Percentiles rank a stretch among this genome's conserved stretches.
Conservation (phyloP, 2,888 invertebrate species). For the Stenoptilia bipunctidactyla region DNA sequence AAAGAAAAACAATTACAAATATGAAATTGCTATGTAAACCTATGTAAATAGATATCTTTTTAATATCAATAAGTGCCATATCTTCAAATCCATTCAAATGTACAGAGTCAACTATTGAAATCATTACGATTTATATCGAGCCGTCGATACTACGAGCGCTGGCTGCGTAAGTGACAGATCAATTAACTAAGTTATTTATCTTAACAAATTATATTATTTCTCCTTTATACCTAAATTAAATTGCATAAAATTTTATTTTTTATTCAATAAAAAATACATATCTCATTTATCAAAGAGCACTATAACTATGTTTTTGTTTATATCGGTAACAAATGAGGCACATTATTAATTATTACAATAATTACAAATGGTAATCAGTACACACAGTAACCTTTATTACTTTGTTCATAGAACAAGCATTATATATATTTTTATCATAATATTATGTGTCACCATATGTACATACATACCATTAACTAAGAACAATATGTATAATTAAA, state of each 20-base stretch:
- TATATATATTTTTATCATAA: neutral
- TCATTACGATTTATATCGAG: neutral
- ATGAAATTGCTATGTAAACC: no score
- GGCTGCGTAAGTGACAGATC: constrained; percentile 30
- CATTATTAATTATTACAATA: constrained; percentile 38
- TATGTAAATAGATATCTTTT: no score
- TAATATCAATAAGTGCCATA: no score
- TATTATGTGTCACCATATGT: constrained; percentile 14
- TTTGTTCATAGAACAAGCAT: neutral
- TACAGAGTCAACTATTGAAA: no score
- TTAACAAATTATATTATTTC: constrained; percentile 68
- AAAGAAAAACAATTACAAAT: no score
- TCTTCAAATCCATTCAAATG: no score
- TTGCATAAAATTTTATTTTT: constrained; percentile 57
- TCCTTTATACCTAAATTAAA: constrained; percentile 63
- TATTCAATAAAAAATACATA: constrained; percentile 59
- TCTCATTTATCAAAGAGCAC: constrained; percentile 64
- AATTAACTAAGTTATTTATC: constrained; percentile 45
- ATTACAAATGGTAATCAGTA: constrained; percentile 9
- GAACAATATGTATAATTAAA: constrained; percentile 2
- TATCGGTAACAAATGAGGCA: constrained; percentile 67
- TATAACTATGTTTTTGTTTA: constrained; percentile 50
- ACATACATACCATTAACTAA: constrained; percentile 17
- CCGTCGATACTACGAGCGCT: no score
- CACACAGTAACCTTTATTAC: neutral